Conservation (phyloP, 2,888 invertebrate genomes). For the Parnassius apollo region DNA sequence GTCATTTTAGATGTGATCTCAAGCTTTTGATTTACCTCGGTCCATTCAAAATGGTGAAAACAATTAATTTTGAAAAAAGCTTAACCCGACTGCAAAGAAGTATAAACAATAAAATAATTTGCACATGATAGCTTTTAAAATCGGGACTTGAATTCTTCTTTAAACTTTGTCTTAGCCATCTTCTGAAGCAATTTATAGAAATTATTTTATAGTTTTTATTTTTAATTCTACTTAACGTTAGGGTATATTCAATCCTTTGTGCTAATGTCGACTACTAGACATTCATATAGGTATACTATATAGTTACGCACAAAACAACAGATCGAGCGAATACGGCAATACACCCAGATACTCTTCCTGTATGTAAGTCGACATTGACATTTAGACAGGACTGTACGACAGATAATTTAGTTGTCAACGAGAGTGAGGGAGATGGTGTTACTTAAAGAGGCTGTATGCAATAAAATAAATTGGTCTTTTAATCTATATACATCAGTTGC, state of each 20-base stretch:
- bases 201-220: too few relatives aligned
- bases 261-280: slow-evolving; percentile 22
- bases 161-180: too few relatives aligned
- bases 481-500: slow-evolving; percentile 48
- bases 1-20: too few relatives aligned
- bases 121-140: too few relatives aligned
- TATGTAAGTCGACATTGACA: slow-evolving; percentile 68
- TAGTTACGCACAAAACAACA: slow-evolving; percentile 45
- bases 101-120: too few relatives aligned
- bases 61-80: too few relatives aligned
- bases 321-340: slow-evolving; percentile 38
- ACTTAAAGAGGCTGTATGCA: slow-evolving; percentile 45
- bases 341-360: slow-evolving; percentile 65
- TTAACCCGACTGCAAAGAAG: too few relatives aligned
- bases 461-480: slow-evolving; percentile 40
- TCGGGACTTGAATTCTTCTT: too few relatives aligned
- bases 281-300: neutral
- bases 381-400: slow-evolving; percentile 48
- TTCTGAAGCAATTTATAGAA: too few relatives aligned
- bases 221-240: neutral
- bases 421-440: slow-evolving; percentile 39
- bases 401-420: slow-evolving; percentile 43
- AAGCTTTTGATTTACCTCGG: too few relatives aligned
- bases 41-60: too few relatives aligned
- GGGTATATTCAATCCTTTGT: slow-evolving; percentile 8